Conservation (phyloP, 2,888 invertebrate genomes). For the Steinernema scapterisci region DNA sequence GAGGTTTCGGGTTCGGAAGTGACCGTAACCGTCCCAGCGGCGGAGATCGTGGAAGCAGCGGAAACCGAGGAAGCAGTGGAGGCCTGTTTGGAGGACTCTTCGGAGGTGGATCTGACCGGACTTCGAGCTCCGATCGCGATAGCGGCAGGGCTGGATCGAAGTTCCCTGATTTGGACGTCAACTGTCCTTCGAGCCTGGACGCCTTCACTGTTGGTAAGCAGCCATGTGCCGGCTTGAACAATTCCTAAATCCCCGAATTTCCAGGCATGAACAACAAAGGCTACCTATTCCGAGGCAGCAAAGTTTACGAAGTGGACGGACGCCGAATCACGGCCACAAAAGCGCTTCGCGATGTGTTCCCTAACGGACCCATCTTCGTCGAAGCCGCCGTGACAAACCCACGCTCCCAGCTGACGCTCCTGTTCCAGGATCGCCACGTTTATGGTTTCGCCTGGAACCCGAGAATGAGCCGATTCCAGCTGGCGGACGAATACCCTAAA, state of each 20-base stretch:
- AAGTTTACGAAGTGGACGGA: slow-evolving; percentile 55
- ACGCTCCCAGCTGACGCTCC: slow-evolving; percentile 35
- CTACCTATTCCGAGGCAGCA: slow-evolving; percentile 57
- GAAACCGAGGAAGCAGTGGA: not conserved
- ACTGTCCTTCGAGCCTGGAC: slow-evolving; percentile 32
- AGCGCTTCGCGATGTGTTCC: slow-evolving; percentile 48
- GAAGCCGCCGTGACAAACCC: slow-evolving; percentile 45
- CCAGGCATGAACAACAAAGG: slow-evolving; percentile 43
- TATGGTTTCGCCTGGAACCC: slow-evolving; percentile 57
- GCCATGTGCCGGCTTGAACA: not conserved
- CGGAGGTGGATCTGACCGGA: slow-evolving; percentile 43
- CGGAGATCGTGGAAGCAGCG: not conserved
- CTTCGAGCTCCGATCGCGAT: slow-evolving; percentile 47
- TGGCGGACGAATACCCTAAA: slow-evolving; percentile 60
- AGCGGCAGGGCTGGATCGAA: slow-evolving; percentile 38
- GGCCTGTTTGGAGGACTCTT: slow-evolving; percentile 31
- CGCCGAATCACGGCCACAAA: slow-evolving; percentile 38
- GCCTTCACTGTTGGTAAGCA: slow-evolving; percentile 34
- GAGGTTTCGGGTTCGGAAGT: slow-evolving; percentile 24
- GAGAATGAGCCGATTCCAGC: slow-evolving; percentile 48
- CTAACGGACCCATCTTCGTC: slow-evolving; percentile 47
- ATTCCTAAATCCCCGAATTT: not conserved
- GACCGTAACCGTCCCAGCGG: slow-evolving; percentile 16
- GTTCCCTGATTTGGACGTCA: not conserved
- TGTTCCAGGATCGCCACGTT: slow-evolving; percentile 49